These are phyloP conservation scores for Pantala flavescens DNA, from an alignment of 1,140 invertebrate genomes.

Conservation along the genomic window DNA sequence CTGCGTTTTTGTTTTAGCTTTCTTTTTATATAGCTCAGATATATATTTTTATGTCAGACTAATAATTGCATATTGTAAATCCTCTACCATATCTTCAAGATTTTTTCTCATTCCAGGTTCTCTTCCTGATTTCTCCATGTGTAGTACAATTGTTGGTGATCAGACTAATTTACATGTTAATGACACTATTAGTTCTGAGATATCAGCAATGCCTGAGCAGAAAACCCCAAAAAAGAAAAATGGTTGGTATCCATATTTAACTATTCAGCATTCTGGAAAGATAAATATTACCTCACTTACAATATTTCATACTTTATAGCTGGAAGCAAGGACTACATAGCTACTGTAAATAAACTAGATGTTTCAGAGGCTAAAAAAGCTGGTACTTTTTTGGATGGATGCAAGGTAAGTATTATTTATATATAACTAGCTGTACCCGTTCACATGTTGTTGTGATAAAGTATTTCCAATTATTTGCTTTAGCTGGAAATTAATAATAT, in stretches of 20 bases:
- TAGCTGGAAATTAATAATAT: no score
- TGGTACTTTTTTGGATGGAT: conserved; percentile 73
- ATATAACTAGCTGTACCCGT: no score
- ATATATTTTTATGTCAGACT: no score
- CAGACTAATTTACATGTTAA: conserved; percentile 19
- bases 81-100: no score
- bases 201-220: background rate
- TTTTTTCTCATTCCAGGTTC: background rate
- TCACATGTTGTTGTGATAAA: no score
- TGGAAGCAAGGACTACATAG: conserved; percentile 16
- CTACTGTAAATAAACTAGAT: conserved; percentile 44
- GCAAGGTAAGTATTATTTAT: conserved; percentile 50
- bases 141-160: conserved; percentile 24
- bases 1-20: no score
- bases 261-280: background rate
- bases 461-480: no score
- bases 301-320: background rate
- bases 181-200: conserved; percentile 21
- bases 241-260: background rate
- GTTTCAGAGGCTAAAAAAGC: conserved; percentile 54
- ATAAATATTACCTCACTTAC: background rate
- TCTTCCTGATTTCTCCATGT: conserved; percentile 24
- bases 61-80: no score
- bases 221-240: background rate
- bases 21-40: no score